Evolutionary conservation across 1,140 invertebrate species (phyloP).

Genomic region (Rhynchophorus ferrugineus): DNA sequence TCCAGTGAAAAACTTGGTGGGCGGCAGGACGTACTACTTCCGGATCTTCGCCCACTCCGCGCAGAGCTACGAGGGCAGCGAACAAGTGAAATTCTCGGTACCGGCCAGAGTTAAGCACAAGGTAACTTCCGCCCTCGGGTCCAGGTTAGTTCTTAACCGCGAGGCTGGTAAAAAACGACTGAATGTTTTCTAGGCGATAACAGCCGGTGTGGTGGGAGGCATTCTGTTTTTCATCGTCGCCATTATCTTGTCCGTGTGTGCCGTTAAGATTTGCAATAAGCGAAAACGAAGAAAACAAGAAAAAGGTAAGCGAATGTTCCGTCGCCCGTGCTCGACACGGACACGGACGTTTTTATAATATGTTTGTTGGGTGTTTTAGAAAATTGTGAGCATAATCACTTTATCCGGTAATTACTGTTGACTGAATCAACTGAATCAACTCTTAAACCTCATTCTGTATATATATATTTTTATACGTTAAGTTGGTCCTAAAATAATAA

Average conservation of each 20-base stretch:
- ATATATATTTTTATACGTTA: too few relatives aligned
- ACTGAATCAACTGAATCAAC: too few relatives aligned
- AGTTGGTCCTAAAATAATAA: too few relatives aligned
- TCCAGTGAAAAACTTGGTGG: constrained; percentile 83
- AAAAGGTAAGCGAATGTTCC: constrained; percentile 86
- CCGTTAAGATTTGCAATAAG: constrained; percentile 96
- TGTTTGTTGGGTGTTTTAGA: too few relatives aligned
- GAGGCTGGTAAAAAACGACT: background rate
- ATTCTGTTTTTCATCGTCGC: constrained; percentile 94
- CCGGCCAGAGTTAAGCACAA: constrained; percentile 84
- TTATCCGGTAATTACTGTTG: too few relatives aligned
- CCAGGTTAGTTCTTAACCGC: too few relatives aligned
- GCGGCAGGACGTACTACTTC: constrained; percentile 84
- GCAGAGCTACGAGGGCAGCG: constrained; percentile 73
- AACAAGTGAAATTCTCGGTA: constrained; percentile 78
- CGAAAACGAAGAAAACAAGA: constrained; percentile 92
- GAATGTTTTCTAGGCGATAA: constrained; percentile 58
- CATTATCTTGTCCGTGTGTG: constrained; percentile 90
- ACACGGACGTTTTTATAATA: too few relatives aligned
- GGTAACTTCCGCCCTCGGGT: too few relatives aligned
- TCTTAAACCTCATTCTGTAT: too few relatives aligned
- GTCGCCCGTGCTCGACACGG: too few relatives aligned
- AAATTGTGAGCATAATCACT: too few relatives aligned
- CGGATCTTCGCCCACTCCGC: constrained; percentile 78
- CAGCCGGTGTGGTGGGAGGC: constrained; percentile 86